Evolutionary conservation across 2,797 vertebrate genomes (phyloP).

Genomic region (Acanthiza pusilla): DNA sequence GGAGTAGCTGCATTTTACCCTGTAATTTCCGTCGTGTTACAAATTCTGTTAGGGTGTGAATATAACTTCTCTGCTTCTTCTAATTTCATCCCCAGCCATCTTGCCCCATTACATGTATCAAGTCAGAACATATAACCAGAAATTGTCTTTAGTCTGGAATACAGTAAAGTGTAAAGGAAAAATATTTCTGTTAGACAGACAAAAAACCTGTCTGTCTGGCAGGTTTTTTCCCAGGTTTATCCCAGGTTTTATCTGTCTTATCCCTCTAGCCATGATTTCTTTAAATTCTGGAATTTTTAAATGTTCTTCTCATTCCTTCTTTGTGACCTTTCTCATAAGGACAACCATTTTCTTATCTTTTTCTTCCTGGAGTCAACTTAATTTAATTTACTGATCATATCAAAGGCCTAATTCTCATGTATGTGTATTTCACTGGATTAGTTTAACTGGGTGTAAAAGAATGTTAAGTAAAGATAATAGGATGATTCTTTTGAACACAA

Average conservation of each 20-base stretch:
- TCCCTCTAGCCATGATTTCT: background rate
- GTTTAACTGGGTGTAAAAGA: conserved; percentile 65
- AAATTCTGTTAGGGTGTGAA: background rate
- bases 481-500: conserved; percentile 60
- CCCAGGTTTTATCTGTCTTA: background rate
- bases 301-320: conserved; percentile 20
- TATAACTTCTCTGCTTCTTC: background rate
- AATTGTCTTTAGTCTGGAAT: background rate
- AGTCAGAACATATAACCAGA: background rate
- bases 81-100: background rate
- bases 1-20: background rate
- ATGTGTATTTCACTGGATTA: conserved; percentile 56
- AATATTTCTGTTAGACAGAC: background rate
- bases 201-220: background rate
- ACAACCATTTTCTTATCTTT: conserved; percentile 66
- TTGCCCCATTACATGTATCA: background rate
- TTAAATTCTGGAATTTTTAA: background rate
- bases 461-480: conserved; percentile 69
- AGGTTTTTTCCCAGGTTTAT: too few relatives aligned
- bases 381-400: conserved; percentile 74
- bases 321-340: conserved; percentile 47
- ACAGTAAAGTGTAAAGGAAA: background rate
- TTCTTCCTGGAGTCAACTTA: conserved; percentile 63
- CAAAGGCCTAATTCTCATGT: conserved; percentile 64
- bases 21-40: fast-evolving